Base-by-base conservation (phyloP, 2,113 vertebrate species). In the Triplophysa rosa region DNA sequence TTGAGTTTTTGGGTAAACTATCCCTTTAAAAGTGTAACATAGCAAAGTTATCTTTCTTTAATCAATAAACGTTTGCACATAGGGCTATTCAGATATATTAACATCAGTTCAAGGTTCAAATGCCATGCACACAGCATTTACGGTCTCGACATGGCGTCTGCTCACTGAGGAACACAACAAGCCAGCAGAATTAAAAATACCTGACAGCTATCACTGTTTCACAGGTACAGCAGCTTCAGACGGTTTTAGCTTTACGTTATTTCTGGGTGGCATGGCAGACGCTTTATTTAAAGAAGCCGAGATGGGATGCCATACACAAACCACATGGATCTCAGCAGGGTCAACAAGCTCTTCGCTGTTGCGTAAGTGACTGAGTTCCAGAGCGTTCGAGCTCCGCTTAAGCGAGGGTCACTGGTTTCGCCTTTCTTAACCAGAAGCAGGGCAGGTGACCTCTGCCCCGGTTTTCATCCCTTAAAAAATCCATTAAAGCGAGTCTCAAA, bases 121-220 rank as follows among this genome's bases (percentile, higher is more conserved):
- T 26, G 23, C 42, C 2, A 33, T 70, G 11, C 4, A 10, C 17
- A 21, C n/a, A 67, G 37, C n/a, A 58, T 21, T 58, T 52, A 42
- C 64, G n/a, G 33, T 11, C 21, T 10, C 29, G 29, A 29, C 29
- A 0, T 23, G 37, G 29, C 29, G 29, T 29, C 45, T n/a, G 16
- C 11, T 45, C 11, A 45, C 42, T 45, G 26, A 65, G 26, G 13
- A 83, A 75, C 70, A 81, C 47, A 37, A 37, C 78, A 82, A 42
- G 19, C 26, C 81, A 72, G 75, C 75, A 17, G 52, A 65, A 82
- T 77, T 72, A 80, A 81, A 81, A 83, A 79, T 69, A 82, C 56
- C 40, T 16, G 54, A 52, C 69, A 26, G 65, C 65, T 4, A 81
- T 83, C 84, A 75, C 29, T 0, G 5, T 74, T 86, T 68, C 80